A percentile compares a stretch with the other conserved stretches of the same genome.
phyloP scores from a whole-genome alignment of 2,888 invertebrate genomes.

The Noctua pronuba region DNA sequence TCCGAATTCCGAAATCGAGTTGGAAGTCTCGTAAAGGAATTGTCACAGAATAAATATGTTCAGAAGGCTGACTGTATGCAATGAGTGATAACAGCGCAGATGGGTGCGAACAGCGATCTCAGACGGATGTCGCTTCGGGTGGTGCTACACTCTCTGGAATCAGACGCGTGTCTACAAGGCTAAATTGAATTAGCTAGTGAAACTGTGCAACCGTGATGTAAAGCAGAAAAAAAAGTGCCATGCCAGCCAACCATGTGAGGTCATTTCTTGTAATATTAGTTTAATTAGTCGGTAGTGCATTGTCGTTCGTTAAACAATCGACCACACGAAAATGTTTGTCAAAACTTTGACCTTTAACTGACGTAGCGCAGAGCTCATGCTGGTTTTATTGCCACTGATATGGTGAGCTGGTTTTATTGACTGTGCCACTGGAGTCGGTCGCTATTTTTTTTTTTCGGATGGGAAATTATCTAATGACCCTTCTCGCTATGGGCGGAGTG shows the following conservation, averaged over 20 bases:
- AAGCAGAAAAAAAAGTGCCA: neutral
- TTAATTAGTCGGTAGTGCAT: neutral
- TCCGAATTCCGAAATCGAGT: slow-evolving; percentile 73
- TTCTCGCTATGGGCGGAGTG: too few relatives aligned
- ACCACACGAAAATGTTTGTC: neutral
- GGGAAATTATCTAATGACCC: too few relatives aligned
- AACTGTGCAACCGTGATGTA: neutral
- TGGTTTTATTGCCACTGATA: neutral
- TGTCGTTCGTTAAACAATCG: neutral
- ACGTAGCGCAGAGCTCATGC: neutral
- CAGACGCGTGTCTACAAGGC: neutral
- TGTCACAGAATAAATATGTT: slow-evolving; percentile 17
- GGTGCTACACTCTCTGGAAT: neutral
- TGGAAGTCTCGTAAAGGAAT: slow-evolving; percentile 70
- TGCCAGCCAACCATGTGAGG: too few relatives aligned
- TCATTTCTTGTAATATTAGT: neutral
- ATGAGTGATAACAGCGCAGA: neutral
- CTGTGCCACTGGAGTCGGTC: neutral
- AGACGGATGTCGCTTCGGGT: neutral
- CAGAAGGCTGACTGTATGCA: neutral
- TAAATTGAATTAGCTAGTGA: neutral
- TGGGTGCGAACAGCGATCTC: neutral
- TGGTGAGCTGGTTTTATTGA: too few relatives aligned
- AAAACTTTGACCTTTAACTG: neutral
- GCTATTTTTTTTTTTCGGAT: too few relatives aligned